These are phyloP conservation scores for Polyodon spathula DNA, from an alignment of 2,113 vertebrate species.

Conservation along the genomic window DNA sequence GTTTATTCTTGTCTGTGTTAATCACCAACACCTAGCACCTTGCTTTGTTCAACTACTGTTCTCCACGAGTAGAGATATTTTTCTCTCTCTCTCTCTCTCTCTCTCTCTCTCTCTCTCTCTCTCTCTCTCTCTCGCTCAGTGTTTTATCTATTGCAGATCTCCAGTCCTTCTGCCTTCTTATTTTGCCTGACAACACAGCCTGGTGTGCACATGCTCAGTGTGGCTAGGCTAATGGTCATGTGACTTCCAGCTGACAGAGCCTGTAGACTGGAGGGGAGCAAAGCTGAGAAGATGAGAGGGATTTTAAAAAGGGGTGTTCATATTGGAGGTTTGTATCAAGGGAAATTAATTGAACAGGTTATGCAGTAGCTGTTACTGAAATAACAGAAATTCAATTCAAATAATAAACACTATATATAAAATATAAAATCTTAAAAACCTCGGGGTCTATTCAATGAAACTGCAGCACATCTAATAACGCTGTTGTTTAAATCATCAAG, in stretches of 20 bases:
- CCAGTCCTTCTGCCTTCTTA: slow-evolving; percentile 47
- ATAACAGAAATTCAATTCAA: too few relatives aligned
- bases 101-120: too few relatives aligned
- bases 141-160: slow-evolving; percentile 65
- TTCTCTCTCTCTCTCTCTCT: too few relatives aligned
- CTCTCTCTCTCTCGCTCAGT: slow-evolving; percentile 32
- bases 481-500: too few relatives aligned
- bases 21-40: background rate
- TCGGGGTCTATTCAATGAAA: too few relatives aligned
- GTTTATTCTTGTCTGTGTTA: background rate
- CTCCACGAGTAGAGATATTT: slow-evolving; percentile 13
- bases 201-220: slow-evolving; percentile 64
- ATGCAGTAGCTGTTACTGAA: too few relatives aligned
- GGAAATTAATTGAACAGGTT: too few relatives aligned
- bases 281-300: slow-evolving; percentile 5
- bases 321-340: too few relatives aligned
- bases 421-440: too few relatives aligned
- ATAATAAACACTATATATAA: too few relatives aligned
- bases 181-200: slow-evolving; percentile 70
- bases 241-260: slow-evolving; percentile 64
- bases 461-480: too few relatives aligned
- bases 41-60: background rate
- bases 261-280: slow-evolving; percentile 37
- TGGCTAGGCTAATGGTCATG: slow-evolving; percentile 41
- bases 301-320: too few relatives aligned